phyloP scores from a whole-genome alignment of 2,888 invertebrate species.

The Drosophila peninsularis region DNA sequence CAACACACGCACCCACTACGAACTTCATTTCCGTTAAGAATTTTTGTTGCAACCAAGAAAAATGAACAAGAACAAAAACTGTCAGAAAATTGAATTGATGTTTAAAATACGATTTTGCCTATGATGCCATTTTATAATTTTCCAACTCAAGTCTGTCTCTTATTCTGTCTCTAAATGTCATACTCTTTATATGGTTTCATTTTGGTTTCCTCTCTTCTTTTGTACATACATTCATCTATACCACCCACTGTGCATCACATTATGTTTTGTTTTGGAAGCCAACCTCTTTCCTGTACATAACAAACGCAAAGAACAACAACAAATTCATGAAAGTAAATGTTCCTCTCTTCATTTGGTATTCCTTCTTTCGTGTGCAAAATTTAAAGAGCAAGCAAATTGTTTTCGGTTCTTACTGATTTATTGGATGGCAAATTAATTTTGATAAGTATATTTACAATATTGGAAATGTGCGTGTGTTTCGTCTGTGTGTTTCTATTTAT shows the following conservation, averaged over 20 bases:
- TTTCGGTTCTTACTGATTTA: conserved; percentile 33
- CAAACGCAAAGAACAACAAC: conserved; percentile 21
- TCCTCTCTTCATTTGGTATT: conserved; percentile 3
- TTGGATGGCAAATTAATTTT: conserved; percentile 64
- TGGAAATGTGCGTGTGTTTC: conserved; percentile 62
- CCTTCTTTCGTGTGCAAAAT: conserved; percentile 52
- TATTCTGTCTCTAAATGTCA: conserved; percentile 21
- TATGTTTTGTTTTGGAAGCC: conserved; percentile 15
- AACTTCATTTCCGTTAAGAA: conserved; percentile 83
- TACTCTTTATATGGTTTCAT: conserved; percentile 12
- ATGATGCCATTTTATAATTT: conserved; percentile 79
- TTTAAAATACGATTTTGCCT: conserved; percentile 82
- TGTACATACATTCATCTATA: conserved; percentile 50
- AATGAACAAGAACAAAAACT: conserved; percentile 37
- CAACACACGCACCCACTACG: conserved; percentile 31
- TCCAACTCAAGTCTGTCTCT: conserved; percentile 47
- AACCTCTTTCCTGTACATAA: conserved; percentile 51
- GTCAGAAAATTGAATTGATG: conserved; percentile 80
- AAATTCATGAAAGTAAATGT: conserved; percentile 37
- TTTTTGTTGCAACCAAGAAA: conserved; percentile 74
- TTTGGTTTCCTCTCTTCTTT: conserved; percentile 4
- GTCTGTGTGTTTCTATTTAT: conserved; percentile 25
- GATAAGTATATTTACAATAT: conserved; percentile 50
- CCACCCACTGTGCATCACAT: conserved; percentile 38
- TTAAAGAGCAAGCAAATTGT: conserved; percentile 46